These are phyloP conservation scores for Crotalus horridus DNA, from an alignment of 2,113 vertebrate species.

Conservation along the genomic window DNA sequence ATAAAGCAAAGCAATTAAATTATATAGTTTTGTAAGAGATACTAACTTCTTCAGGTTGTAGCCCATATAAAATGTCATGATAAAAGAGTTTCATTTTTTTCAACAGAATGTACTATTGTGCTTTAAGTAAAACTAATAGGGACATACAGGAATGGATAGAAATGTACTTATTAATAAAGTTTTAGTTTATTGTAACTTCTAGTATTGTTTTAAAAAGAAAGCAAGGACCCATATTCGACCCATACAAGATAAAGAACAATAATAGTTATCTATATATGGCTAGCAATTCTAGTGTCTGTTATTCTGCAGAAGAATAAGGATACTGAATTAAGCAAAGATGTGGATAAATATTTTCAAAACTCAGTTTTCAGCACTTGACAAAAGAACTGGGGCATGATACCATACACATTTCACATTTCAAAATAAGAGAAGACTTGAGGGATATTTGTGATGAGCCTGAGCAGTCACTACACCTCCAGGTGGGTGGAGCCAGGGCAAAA, in stretches of 20 bases:
- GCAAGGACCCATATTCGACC: not conserved
- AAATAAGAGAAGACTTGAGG: not conserved
- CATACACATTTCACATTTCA: not conserved
- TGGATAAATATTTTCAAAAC: not conserved
- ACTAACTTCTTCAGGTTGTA: constrained; percentile 52
- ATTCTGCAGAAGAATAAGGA: not conserved
- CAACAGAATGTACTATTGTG: not conserved
- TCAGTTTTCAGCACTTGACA: not conserved
- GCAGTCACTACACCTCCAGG: not conserved
- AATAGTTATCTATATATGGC: not conserved
- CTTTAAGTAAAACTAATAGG: constrained; percentile 31
- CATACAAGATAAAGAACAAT: not conserved
- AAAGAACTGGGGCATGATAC: not conserved
- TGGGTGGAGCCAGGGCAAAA: not conserved
- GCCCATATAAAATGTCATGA: constrained; percentile 58
- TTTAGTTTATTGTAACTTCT: constrained; percentile 42
- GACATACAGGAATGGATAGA: constrained; percentile 23
- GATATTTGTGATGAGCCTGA: not conserved
- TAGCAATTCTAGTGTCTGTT: not conserved
- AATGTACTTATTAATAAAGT: constrained; percentile 24
- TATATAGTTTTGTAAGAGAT: constrained; percentile 53
- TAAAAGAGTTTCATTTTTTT: constrained; percentile 57
- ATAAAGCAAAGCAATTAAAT: constrained; percentile 50
- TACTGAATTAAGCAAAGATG: not conserved
- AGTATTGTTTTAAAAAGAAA: not conserved